Conservation (phyloP, 2,113 vertebrate species). For the Alosa alosa region DNA sequence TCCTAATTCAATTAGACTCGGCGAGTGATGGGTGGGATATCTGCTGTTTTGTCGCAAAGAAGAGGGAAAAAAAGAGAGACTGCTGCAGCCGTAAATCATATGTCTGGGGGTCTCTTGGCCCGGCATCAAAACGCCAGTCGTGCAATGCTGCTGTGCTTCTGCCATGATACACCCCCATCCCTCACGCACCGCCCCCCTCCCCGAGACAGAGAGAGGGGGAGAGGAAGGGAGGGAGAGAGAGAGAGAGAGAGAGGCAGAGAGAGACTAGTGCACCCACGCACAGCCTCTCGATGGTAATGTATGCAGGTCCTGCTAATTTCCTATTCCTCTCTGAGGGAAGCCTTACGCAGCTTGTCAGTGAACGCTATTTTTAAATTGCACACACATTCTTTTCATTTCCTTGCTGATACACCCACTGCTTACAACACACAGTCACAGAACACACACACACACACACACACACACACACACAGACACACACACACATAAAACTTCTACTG, state of each 20-base stretch:
- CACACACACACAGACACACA: neutral
- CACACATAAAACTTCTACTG: neutral
- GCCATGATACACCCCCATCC: slow-evolving; percentile 38
- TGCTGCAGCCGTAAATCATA: slow-evolving; percentile 52
- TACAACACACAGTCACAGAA: slow-evolving; percentile 10
- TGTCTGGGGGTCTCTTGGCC: slow-evolving; percentile 44
- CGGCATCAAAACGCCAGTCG: slow-evolving; percentile 49
- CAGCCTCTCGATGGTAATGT: slow-evolving; percentile 62
- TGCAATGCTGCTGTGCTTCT: slow-evolving; percentile 51
- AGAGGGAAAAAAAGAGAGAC: slow-evolving; percentile 43
- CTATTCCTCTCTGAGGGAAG: slow-evolving; percentile 67
- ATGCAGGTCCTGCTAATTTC: slow-evolving; percentile 66
- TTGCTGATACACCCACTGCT: slow-evolving; percentile 35
- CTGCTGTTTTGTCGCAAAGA: slow-evolving; percentile 37
- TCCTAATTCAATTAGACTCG: slow-evolving; percentile 60
- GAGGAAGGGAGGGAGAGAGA: slow-evolving; percentile 26
- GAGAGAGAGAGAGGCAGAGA: slow-evolving; percentile 43
- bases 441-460: neutral
- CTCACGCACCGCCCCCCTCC: too few species aligned
- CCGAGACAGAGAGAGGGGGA: slow-evolving; percentile 33
- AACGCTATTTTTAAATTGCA: slow-evolving; percentile 67
- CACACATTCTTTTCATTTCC: slow-evolving; percentile 61
- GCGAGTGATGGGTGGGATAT: slow-evolving; percentile 49
- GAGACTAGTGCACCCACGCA: slow-evolving; percentile 63
- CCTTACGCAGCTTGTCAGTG: slow-evolving; percentile 61